These are phyloP conservation scores for Ephialtes manifestator DNA, from an alignment of 2,888 invertebrate species.

Conservation along the genomic window DNA sequence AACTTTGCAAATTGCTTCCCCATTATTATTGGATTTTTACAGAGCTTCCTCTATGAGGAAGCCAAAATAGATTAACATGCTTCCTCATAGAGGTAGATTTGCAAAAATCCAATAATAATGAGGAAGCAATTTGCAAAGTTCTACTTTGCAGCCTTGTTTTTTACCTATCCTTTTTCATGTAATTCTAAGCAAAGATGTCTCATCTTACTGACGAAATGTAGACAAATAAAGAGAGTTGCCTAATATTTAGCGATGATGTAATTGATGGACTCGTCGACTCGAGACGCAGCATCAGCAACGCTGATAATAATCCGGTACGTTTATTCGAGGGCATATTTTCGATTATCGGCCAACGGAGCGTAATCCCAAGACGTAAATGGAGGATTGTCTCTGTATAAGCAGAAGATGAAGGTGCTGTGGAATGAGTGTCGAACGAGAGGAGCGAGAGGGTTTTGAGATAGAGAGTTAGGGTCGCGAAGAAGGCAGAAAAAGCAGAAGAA, in stretches of 20 bases:
- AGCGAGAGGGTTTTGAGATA: constrained; percentile 62
- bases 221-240: background rate
- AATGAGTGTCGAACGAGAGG: constrained; percentile 68
- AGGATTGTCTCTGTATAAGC: constrained; percentile 82
- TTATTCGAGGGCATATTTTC: constrained; percentile 85
- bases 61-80: too few species aligned
- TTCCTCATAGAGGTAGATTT: too few species aligned
- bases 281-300: constrained; percentile 44
- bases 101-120: too few species aligned
- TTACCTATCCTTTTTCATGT: background rate
- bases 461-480: constrained; percentile 49
- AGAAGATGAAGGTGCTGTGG: constrained; percentile 77
- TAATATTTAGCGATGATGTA: constrained; percentile 35
- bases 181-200: background rate
- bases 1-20: too few species aligned
- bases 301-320: constrained; percentile 82
- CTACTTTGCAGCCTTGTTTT: too few species aligned
- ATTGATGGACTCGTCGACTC: constrained; percentile 51
- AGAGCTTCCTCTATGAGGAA: too few species aligned
- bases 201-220: background rate
- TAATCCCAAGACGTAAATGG: constrained; percentile 84
- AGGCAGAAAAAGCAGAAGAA: constrained; percentile 41
- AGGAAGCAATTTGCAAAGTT: too few species aligned
- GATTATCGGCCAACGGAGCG: constrained; percentile 85
- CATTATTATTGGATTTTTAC: too few species aligned